Conservation (phyloP, 2,888 invertebrate genomes). For the Parnassius apollo region DNA sequence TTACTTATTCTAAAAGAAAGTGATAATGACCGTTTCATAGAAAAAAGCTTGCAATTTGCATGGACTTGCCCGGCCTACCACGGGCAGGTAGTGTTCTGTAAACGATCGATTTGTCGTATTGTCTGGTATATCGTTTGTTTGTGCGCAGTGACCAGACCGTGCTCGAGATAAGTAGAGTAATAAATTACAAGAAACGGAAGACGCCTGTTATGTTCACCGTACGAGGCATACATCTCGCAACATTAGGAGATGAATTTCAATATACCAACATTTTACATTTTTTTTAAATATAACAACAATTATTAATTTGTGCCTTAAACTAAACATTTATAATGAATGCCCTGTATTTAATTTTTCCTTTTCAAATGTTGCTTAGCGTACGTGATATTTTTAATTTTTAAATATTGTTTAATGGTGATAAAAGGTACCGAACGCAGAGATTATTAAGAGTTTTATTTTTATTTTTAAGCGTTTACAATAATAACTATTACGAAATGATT, state of each 20-base stretch:
- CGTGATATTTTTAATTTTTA: no score
- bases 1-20: constrained; percentile 65
- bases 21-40: constrained; percentile 57
- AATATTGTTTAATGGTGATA: no score
- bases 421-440: no score
- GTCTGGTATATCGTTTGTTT: constrained; percentile 75
- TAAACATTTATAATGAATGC: background rate
- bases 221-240: constrained; percentile 59
- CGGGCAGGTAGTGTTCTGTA: constrained; percentile 74
- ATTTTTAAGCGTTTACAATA: background rate
- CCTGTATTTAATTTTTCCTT: no score
- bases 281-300: constrained; percentile 7
- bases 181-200: constrained; percentile 77
- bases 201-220: constrained; percentile 68
- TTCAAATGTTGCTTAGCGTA: no score
- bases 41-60: constrained; percentile 59
- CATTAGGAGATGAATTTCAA: constrained; percentile 51
- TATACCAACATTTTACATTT: constrained; percentile 22
- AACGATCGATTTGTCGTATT: constrained; percentile 79
- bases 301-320: constrained; percentile 12
- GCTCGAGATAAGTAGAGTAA: constrained; percentile 72
- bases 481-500: background rate
- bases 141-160: constrained; percentile 74
- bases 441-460: background rate
- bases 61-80: constrained; percentile 59